Evolutionary conservation across 2,888 invertebrate genomes (phyloP), one percentile per base, ranked within the genome.

Genomic region (Cantharis rustica): DNA sequence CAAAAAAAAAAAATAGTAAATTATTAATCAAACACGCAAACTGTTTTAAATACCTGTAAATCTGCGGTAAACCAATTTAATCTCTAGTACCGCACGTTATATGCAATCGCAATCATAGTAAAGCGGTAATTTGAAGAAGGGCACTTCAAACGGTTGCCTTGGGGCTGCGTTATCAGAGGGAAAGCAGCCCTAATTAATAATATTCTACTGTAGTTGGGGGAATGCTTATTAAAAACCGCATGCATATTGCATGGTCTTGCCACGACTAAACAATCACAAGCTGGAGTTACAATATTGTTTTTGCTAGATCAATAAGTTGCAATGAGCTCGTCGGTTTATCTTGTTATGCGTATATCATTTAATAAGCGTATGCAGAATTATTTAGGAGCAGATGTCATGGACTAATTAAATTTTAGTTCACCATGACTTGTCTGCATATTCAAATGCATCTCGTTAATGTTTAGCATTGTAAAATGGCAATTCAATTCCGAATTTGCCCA

Each of bases 161-260:
- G 76, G 75, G 78, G 78, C 71, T 74, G 76, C 78, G 78, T 78
- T 78, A 78, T 78, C 78, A 78, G 78, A 75, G 84, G 82, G 83
- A 80, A 83, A 83, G 80, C 83, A 83, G 82, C 82, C 84, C 84
- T 85, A 85, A 85, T 85, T 85, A 85, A 84, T 85, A 84, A 84
- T 84, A 84, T 84, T 84, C 83, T 80, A 81, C 71, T 73, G 20
- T 68, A 77, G 71, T 75, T 75, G 80, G 82, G 81, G 79, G 81
- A 79, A 79, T 79, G 84, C 84, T 85, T 85, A 85, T 85, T 85
- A 85, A 85, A 85, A 85, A 85, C 84, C 84, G 81, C 84, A 84
- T 85, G 84, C 85, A 85, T 84, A 84, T 84, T 85, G 84, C 85
- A 84, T 83, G 84, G 80, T 66, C 61, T 75, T 64, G 68, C 80